Percentiles rank a stretch among this genome's conserved stretches.
Evolutionary conservation across 2,888 invertebrate species (phyloP).

Genomic region (Trichopria drosophilae): DNA sequence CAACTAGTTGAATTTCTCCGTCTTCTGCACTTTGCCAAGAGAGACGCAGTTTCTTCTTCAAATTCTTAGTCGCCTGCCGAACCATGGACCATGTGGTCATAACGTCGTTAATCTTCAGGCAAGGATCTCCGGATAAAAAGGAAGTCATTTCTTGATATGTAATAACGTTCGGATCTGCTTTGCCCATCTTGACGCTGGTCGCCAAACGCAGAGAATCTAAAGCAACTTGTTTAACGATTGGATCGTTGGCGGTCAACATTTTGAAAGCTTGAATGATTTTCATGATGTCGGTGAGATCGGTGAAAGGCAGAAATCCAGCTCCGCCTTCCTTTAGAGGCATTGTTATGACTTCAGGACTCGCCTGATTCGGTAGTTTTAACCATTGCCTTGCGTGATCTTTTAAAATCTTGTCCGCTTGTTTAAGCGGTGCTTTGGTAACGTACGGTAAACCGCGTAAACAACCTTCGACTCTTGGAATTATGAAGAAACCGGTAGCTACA

Average conservation of each 20-base stretch:
- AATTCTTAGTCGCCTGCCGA: slow-evolving; percentile 5
- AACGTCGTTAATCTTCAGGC: neutral
- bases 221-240: slow-evolving; percentile 8
- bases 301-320: slow-evolving; percentile 7
- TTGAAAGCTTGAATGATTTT: slow-evolving; percentile 19
- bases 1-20: too few species aligned
- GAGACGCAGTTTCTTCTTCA: slow-evolving; percentile 16
- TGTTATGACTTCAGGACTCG: slow-evolving; percentile 38
- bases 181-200: neutral
- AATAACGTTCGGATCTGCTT: neutral
- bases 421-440: slow-evolving; percentile 37
- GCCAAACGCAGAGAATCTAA: slow-evolving; percentile 6
- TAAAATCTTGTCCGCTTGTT: slow-evolving; percentile 35
- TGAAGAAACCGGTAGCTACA: slow-evolving; percentile 34
- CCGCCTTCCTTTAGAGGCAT: neutral
- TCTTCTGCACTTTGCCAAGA: too few species aligned
- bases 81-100: slow-evolving; percentile 6
- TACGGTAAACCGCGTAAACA: slow-evolving; percentile 38
- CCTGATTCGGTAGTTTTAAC: slow-evolving; percentile 45
- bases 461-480: slow-evolving; percentile 43
- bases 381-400: slow-evolving; percentile 39
- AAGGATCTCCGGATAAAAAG: slow-evolving; percentile 13
- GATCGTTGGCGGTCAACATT: slow-evolving; percentile 15
- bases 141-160: neutral
- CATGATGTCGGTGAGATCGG: slow-evolving; percentile 21